Base-by-base conservation (phyloP, 1,140 invertebrate species). In the Aphaenogaster floridana region DNA sequence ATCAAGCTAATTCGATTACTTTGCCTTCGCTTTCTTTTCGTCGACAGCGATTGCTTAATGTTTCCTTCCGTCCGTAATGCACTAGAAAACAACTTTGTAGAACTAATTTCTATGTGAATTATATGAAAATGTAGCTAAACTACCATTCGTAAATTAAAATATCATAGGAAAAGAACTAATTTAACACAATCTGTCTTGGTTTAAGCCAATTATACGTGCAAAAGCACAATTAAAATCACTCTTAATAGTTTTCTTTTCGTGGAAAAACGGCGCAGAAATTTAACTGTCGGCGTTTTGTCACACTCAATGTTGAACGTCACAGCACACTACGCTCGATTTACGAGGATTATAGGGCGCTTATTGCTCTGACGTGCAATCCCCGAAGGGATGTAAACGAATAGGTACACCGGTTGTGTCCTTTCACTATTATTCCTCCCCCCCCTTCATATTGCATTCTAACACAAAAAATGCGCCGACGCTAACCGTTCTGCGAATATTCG, bases 271-370 rank as follows among this genome's bases (percentile, higher is more conserved):
- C 34, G 28, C 69, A 48, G 61, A 84, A 85, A 89, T 85, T 90
- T 86, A 79, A 64, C 76, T 79, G 21, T 39, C 68, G 54, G 9
- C 61, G 68, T 86, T 90, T 86, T 88, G 72, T 90, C 84, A 89
- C 63, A 54, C 59, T 76, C 79, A 86, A 83, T 84, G 76, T 76
- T 77, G 71, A 72, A 64, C 78, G 63, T 77, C 79, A 77, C 52
- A 72, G 68, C 77, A 4, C 17, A 88, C 74, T 68, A 88, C 84
- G 89, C 89, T 93, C 92, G 92, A 93, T 94, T 93, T 93, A 92
- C 91, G 81, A 88, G 86, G 76, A 92, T 91, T 93, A 89, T 84
- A 91, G 76, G 48, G 34, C 84, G 84, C 59, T 91, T 85, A 89
- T 91, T 89, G 87, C 87, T 50, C 68, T 36, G 17, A 34, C 42